Conservation (phyloP, 1,140 invertebrate genomes). For the Diachasmimorpha longicaudata region DNA sequence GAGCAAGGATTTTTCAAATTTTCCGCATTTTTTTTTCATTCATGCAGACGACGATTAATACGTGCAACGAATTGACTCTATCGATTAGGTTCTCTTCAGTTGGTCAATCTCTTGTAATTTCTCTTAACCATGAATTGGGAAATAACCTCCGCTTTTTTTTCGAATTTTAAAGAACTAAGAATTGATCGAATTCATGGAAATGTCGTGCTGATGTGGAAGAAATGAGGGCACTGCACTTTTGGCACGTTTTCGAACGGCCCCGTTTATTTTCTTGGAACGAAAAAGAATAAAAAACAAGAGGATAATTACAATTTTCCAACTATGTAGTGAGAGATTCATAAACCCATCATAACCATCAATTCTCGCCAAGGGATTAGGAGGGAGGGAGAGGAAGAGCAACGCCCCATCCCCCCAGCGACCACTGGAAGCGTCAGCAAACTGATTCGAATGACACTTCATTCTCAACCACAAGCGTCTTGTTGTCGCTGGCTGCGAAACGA, state of each 20-base stretch:
- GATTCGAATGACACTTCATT: slow-evolving; percentile 1
- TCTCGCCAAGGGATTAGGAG: neutral
- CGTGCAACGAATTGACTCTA: neutral
- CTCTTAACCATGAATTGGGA: too few species aligned
- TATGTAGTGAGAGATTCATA: neutral
- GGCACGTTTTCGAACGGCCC: slow-evolving; percentile 29
- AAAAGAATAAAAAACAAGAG: neutral
- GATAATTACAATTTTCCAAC: neutral
- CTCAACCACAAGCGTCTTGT: slow-evolving; percentile 5
- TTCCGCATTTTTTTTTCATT: neutral
- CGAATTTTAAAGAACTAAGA: neutral
- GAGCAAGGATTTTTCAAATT: neutral
- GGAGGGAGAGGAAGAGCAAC: neutral
- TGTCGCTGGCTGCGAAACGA: slow-evolving; percentile 4
- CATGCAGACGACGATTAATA: neutral
- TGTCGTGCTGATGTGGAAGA: neutral
- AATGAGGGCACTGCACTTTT: slow-evolving; percentile 23
- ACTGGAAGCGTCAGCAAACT: neutral
- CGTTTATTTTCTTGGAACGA: neutral
- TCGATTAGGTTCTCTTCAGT: neutral
- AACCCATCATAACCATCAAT: neutral
- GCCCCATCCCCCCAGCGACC: neutral
- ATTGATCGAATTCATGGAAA: slow-evolving; percentile 12
- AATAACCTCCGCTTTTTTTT: too few species aligned
- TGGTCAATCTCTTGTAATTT: neutral